phyloP scores from a whole-genome alignment of 2,888 invertebrate species.

The Conomelus anceps region DNA sequence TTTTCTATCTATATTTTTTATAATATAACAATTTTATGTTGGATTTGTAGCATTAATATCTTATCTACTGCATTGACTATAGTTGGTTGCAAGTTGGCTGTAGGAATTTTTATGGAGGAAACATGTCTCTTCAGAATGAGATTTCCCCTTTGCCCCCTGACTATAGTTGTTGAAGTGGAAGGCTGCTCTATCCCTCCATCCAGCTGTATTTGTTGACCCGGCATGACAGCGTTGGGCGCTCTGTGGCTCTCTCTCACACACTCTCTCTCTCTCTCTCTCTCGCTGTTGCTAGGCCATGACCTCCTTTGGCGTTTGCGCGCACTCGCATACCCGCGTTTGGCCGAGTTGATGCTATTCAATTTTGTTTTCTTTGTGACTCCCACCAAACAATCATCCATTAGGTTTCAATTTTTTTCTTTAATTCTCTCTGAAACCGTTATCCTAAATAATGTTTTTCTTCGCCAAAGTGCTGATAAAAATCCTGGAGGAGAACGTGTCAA shows the following conservation, averaged over 20 bases:
- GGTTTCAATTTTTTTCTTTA: neutral
- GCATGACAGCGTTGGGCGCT: neutral
- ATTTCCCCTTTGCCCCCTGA: neutral
- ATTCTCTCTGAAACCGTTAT: neutral
- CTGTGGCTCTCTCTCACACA: neutral
- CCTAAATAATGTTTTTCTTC: neutral
- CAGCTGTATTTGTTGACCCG: conserved; percentile 34
- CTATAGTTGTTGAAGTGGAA: neutral
- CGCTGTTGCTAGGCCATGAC: neutral
- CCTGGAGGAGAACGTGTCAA: neutral
- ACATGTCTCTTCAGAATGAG: neutral
- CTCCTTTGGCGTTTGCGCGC: neutral
- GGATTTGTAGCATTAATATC: neutral
- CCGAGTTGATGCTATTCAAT: neutral
- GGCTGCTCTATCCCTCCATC: conserved; percentile 5
- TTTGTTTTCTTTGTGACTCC: neutral
- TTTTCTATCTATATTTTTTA: neutral
- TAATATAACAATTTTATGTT: neutral
- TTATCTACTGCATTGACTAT: neutral
- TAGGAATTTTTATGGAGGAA: neutral
- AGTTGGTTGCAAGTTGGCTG: neutral
- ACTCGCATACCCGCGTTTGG: neutral
- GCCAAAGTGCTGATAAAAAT: neutral
- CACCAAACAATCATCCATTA: neutral
- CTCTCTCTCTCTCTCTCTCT: neutral